Conservation (phyloP, 2,888 invertebrate species). For the Scaptomyza flava region DNA sequence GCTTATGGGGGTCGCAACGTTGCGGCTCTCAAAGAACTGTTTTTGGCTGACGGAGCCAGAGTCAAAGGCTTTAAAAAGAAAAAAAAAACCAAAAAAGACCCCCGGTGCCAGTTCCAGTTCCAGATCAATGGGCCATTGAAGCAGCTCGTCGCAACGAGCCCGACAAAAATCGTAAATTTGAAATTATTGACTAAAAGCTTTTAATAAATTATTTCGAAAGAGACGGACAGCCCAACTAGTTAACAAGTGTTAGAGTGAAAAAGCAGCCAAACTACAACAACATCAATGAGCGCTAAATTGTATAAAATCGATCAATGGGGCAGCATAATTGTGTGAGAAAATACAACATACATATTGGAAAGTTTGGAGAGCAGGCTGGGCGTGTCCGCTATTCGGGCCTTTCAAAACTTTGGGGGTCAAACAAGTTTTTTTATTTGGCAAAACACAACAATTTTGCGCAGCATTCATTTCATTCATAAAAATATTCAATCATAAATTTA, state of each 20-base stretch:
- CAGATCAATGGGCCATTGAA: conserved; percentile 73
- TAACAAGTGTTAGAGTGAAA: conserved; percentile 7
- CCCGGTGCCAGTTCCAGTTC: conserved; percentile 51
- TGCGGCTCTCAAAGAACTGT: conserved; percentile 70
- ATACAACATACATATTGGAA: conserved; percentile 68
- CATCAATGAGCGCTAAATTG: conserved; percentile 55
- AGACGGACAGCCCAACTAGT: conserved; percentile 21
- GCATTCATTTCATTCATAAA: conserved; percentile 34
- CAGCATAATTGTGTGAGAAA: conserved; percentile 78
- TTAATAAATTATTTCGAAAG: conserved; percentile 74
- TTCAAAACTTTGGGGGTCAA: conserved; percentile 73
- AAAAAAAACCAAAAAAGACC: conserved; percentile 12
- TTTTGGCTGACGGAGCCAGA: conserved; percentile 36
- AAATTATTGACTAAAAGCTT: conserved; percentile 81
- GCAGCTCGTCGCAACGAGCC: conserved; percentile 44
- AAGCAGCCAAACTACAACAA: conserved; percentile 33
- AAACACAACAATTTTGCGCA: conserved; percentile 51
- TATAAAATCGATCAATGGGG: conserved; percentile 71
- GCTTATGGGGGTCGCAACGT: conserved; percentile 77
- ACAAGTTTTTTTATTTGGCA: conserved; percentile 48
- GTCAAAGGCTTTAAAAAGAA: conserved; percentile 60
- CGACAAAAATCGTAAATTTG: conserved; percentile 75
- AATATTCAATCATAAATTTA: conserved; percentile 56
- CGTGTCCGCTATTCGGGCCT: conserved; percentile 63
- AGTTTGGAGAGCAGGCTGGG: conserved; percentile 61